Percentiles rank a stretch among this genome's conserved stretches.
Conservation (phyloP, 1,140 invertebrate genomes). For the Ceratosolen solmsi region DNA sequence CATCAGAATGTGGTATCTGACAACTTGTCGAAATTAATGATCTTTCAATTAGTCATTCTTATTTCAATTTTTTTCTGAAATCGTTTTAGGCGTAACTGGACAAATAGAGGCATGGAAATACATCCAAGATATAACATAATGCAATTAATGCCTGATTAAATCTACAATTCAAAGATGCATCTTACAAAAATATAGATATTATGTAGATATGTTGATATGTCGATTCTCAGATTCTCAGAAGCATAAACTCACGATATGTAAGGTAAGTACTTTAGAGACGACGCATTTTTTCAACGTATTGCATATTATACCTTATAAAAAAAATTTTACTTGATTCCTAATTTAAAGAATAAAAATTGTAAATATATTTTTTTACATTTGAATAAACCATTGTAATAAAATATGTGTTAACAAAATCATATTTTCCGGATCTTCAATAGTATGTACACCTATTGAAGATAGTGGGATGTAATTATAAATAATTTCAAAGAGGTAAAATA, state of each 20-base stretch:
- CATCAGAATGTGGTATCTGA: slow-evolving; percentile 47
- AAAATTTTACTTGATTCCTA: background rate
- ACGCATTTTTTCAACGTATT: slow-evolving; percentile 27
- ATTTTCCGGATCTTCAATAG: too few relatives aligned
- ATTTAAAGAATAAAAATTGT: background rate
- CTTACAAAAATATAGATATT: slow-evolving; percentile 44
- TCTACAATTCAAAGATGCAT: slow-evolving; percentile 27
- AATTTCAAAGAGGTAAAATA: too few relatives aligned
- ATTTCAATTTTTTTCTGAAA: slow-evolving; percentile 49
- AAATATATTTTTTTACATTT: slow-evolving; percentile 1
- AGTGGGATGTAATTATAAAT: too few relatives aligned
- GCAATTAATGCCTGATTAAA: slow-evolving; percentile 19
- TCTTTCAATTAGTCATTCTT: slow-evolving; percentile 21
- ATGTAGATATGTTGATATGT: slow-evolving; percentile 36
- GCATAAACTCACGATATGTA: slow-evolving; percentile 2
- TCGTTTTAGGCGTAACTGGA: slow-evolving; percentile 50
- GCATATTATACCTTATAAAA: background rate
- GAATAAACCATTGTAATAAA: too few relatives aligned
- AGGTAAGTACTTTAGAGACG: slow-evolving; percentile 42
- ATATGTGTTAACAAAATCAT: too few relatives aligned
- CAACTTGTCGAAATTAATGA: slow-evolving; percentile 25
- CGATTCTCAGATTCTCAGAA: slow-evolving; percentile 37
- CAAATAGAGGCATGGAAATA: slow-evolving; percentile 16
- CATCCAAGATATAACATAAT: slow-evolving; percentile 26
- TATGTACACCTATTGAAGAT: too few relatives aligned